Evolutionary conservation across 2,888 invertebrate species (phyloP).

Genomic region (Heliconius ethilla): DNA sequence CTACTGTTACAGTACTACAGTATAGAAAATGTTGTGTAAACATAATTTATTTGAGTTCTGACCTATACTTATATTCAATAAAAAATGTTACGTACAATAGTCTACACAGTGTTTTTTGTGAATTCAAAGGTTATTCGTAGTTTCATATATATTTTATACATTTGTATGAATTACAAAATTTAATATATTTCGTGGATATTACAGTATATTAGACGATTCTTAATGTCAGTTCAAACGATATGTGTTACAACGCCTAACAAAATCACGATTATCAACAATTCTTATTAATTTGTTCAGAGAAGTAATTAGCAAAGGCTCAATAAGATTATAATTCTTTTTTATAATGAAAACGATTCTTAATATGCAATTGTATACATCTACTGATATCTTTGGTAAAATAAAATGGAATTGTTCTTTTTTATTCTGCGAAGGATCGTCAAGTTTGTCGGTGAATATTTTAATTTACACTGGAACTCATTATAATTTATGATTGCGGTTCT

Average conservation of each 20-base stretch:
- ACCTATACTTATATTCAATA: not conserved
- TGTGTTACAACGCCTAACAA: too few species aligned
- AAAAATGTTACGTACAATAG: too few species aligned
- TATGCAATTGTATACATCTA: not conserved
- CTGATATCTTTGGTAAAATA: not conserved
- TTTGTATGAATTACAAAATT: too few species aligned
- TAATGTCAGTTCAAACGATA: not conserved
- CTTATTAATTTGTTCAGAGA: not conserved
- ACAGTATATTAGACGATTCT: not conserved
- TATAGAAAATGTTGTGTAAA: not conserved
- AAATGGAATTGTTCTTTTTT: conserved; percentile 6
- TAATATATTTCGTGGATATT: too few species aligned
- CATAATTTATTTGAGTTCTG: not conserved
- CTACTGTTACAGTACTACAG: not conserved
- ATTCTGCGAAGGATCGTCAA: conserved; percentile 1
- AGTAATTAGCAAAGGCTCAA: not conserved
- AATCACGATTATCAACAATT: not conserved
- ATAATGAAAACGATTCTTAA: not conserved
- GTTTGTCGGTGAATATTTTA: conserved; percentile 6
- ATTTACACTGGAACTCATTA: not conserved
- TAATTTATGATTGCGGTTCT: conserved; percentile 1
- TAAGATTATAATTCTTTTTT: not conserved
- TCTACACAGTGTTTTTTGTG: too few species aligned
- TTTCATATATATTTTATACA: too few species aligned
- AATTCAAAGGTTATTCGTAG: too few species aligned